Evolutionary conservation across 37 sponge, comb jelly and placozoan genomes (phyloP), one percentile per base, ranked within the genome.

Genomic region (Cladorhizidae sp.): DNA sequence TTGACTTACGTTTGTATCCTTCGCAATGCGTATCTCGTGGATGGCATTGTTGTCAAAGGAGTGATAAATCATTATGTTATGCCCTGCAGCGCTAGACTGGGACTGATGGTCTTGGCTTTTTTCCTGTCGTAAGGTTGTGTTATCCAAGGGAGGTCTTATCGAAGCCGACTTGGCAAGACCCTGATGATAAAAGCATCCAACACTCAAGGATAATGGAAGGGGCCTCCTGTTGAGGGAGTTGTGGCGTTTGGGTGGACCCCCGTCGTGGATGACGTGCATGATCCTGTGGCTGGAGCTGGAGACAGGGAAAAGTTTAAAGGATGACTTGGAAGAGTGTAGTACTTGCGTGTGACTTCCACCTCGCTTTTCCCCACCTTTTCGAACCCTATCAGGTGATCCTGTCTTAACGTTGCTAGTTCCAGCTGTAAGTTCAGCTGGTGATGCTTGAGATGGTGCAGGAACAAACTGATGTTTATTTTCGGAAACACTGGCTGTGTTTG

Each of bases 291-390:
- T 58, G 23, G 39, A 58, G 26, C n/a, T 78, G 35, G 67, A 40
- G 12, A 78, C 42, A 26, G 56, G 35, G 39, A 76, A 7, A 7
- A 76, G 21, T 28, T 76, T 58, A n/a, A 76, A n/a, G 1, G 77
- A 59, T 15, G 77, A 55, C 23, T 76, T 76, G 0, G 63, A 40
- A 35, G 6, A 12, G 37, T 57, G 26, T 39, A 59, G 14, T 23
- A 57, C 42, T 57, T 57, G 61, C 1, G 63, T 57, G 2, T 43
- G 11, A 23, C 35, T 23, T n/a, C n/a, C n/a, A n/a, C n/a, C n/a
- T n/a, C n/a, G n/a, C n/a, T n/a, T n/a, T n/a, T n/a, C n/a, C n/a
- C n/a, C n/a, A n/a, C n/a, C n/a, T n/a, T n/a, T n/a, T n/a, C n/a
- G n/a, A n/a, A n/a, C n/a, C n/a, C n/a, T n/a, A n/a, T n/a, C n/a